These are phyloP conservation scores for Zapus hudsonius DNA, from an alignment of 2,113 vertebrate genomes.

Conservation along the genomic window DNA sequence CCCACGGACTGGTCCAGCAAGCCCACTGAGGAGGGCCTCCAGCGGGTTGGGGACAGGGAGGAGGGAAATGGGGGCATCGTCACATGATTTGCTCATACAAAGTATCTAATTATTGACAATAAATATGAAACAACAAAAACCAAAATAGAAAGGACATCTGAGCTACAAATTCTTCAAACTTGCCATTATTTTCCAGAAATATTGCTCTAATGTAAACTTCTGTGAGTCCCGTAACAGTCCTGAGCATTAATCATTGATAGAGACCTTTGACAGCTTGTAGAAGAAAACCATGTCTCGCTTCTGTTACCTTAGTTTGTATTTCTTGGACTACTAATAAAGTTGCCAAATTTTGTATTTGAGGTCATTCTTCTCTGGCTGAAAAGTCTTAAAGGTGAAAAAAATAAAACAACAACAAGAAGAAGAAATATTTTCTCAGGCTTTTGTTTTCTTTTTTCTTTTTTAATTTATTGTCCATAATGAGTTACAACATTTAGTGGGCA, in stretches of 20 bases:
- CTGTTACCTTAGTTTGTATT: slow-evolving; percentile 49
- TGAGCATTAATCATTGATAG: background rate
- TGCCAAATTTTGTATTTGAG: slow-evolving; percentile 3
- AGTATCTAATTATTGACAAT: too few relatives aligned
- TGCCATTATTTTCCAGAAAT: slow-evolving; percentile 5
- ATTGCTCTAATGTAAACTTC: background rate
- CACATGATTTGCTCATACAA: too few relatives aligned
- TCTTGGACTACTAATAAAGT: slow-evolving; percentile 44
- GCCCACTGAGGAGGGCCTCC: too few relatives aligned
- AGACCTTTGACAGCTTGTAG: slow-evolving; percentile 8
- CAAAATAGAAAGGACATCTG: too few relatives aligned
- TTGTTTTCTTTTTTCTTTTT: too few relatives aligned
- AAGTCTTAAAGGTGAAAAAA: slow-evolving; percentile 8
- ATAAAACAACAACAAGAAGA: background rate
- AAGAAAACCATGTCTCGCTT: background rate
- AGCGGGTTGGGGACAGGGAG: too few relatives aligned
- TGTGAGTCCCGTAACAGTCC: background rate
- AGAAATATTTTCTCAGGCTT: background rate
- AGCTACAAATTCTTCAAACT: background rate
- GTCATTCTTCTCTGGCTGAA: slow-evolving; percentile 23
- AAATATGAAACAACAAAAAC: too few relatives aligned
- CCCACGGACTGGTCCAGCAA: too few relatives aligned
- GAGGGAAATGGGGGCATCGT: too few relatives aligned
- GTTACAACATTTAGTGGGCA: too few relatives aligned
- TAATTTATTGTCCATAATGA: too few relatives aligned